Conservation (phyloP, 2,113 vertebrate genomes). For the Nycticryphes semicollaris region DNA sequence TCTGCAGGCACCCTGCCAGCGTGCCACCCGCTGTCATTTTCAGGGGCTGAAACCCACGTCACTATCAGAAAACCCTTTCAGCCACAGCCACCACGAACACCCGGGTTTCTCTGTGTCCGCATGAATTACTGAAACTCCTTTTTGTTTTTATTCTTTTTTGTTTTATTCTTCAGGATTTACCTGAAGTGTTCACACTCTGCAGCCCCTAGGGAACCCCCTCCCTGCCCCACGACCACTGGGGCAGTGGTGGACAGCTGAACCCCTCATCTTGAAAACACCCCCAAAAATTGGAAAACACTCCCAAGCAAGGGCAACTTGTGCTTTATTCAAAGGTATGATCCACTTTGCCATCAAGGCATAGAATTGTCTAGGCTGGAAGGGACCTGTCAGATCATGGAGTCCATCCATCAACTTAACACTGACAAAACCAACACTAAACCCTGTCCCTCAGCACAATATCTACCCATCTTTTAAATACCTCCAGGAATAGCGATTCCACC, state of each 20-base stretch:
- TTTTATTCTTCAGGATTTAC: not conserved
- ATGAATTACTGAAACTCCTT: not conserved
- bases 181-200: not conserved
- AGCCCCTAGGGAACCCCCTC: not conserved
- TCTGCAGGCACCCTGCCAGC: not conserved
- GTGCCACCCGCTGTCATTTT: accelerated
- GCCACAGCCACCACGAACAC: not conserved
- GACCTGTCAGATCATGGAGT: not conserved
- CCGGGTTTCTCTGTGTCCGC: not conserved
- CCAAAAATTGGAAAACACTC: not conserved
- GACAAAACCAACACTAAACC: not conserved
- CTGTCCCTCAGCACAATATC: not conserved
- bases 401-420: not conserved
- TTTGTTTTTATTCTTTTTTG: too few species aligned
- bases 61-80: not conserved
- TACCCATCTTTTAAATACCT: not conserved
- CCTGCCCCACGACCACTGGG: accelerated
- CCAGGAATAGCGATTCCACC: not conserved
- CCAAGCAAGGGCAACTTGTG: not conserved
- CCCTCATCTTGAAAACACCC: not conserved
- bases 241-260: not conserved
- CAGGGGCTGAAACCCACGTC: not conserved
- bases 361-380: not conserved
- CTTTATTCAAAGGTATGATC: not conserved
- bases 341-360: not conserved